Base-by-base conservation (phyloP, 1,140 invertebrate species). In the Neuroterus valhalla region DNA sequence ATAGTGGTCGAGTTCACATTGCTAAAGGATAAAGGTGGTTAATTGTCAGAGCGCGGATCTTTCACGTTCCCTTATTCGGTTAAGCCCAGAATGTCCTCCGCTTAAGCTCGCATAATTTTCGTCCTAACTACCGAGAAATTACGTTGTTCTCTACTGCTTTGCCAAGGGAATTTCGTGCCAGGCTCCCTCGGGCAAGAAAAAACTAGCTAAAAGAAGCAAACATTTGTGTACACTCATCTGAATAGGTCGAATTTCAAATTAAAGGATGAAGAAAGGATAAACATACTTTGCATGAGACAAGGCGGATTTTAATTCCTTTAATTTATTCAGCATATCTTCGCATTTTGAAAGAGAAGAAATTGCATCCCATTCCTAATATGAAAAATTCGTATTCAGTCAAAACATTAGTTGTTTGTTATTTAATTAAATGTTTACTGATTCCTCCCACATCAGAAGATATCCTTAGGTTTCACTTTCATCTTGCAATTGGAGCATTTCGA, bases 41-140 rank as follows among this genome's bases (percentile, higher is more conserved):
- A 81, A 78, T 78, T 74, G 76, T 76, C 74, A 73, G 70, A 77
- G 76, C 76, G 74, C 72, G 71, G 78, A 78, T 78, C 74, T 76
- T 72, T 73, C 79, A 72, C 76, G 77, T 81, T 78, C 77, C 78
- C 79, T 81, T 77, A 78, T 81, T 81, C 79, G 79, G 72, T 78
- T 81, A 81, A 81, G 77, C 72, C 77, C 71, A 72, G 76, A 75
- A 77, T 77, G 79, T 81, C 77, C 75, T 77, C 72, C 70, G 73
- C 77, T 81, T 78, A 78, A 78, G 79, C 79, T 81, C 74, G 71
- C 74, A 78, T 81, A 81, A 81, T 81, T 81, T 81, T 81, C 78
- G 76, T 78, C 77, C 77, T 75, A 78, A 81, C 77, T 81, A 75
- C 74, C 69, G 76, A 70, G 74, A 81, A 81, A 81, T 81, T 81